Evolutionary conservation across 1,140 invertebrate species (phyloP).

Genomic region (Drosophila obscura): DNA sequence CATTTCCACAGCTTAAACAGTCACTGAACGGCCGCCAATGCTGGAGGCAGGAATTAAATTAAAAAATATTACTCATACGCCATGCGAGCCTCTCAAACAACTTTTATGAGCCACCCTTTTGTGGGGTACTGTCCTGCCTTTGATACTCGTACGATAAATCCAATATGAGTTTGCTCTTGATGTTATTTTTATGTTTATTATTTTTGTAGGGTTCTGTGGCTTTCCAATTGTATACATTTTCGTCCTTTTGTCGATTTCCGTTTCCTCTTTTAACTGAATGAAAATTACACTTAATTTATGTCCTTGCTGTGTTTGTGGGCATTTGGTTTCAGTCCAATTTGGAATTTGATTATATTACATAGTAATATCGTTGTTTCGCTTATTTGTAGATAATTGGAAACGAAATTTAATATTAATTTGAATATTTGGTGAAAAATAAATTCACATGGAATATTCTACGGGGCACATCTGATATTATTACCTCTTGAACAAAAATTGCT

Average conservation of each 20-base stretch:
- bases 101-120: conserved; percentile 38
- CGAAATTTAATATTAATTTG: not conserved
- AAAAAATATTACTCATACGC: conserved; percentile 46
- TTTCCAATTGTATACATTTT: conserved; percentile 22
- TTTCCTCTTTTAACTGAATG: conserved; percentile 13
- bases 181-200: conserved; percentile 48
- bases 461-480: too few species aligned
- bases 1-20: conserved; percentile 46
- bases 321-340: not conserved
- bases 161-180: conserved; percentile 37
- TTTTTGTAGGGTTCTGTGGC: conserved; percentile 44
- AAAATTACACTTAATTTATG: conserved; percentile 31
- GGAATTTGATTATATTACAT: conserved; percentile 12
- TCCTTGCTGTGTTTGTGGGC: conserved; percentile 13
- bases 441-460: too few species aligned
- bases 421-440: too few species aligned
- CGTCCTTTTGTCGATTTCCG: not conserved
- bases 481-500: too few species aligned
- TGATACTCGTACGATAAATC: not conserved
- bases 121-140: conserved; percentile 11
- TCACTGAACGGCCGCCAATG: conserved; percentile 13
- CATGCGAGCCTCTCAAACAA: conserved; percentile 28
- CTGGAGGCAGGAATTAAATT: conserved; percentile 45
- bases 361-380: conserved; percentile 3
- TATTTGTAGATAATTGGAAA: not conserved